A percentile compares a stretch with the other conserved stretches of the same genome.
phyloP scores from a whole-genome alignment of 2,113 vertebrate species.

The Coregonus clupeaformis region DNA sequence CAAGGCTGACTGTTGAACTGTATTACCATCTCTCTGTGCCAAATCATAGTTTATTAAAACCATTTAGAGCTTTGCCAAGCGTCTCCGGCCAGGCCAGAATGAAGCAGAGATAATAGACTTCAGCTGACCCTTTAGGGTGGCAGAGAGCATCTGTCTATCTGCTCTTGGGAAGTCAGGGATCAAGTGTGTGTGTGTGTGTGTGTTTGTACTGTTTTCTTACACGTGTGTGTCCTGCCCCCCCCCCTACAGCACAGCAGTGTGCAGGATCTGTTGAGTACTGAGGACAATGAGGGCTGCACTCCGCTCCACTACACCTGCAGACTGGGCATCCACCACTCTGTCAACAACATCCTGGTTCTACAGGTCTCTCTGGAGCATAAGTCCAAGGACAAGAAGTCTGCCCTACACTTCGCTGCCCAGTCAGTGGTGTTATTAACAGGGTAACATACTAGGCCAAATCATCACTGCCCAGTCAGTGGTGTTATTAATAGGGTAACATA shows the following conservation, averaged over 20 bases:
- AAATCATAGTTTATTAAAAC: not conserved
- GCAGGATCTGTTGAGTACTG: conserved; percentile 83
- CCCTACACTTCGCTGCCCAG: conserved; percentile 95
- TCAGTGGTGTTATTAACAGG: conserved; percentile 74
- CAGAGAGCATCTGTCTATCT: too few relatives aligned
- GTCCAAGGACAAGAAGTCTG: conserved; percentile 95
- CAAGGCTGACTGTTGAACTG: too few relatives aligned
- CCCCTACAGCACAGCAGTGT: conserved; percentile 78
- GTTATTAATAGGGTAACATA: too few relatives aligned
- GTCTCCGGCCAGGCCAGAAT: not conserved
- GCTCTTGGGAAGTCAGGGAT: too few relatives aligned
- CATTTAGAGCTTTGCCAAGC: not conserved
- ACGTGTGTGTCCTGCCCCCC: not conserved
- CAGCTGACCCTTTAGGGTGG: not conserved
- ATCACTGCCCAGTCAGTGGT: too few relatives aligned
- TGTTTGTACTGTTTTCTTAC: too few relatives aligned
- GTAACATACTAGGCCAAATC: too few relatives aligned
- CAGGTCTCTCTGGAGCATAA: conserved; percentile 85
- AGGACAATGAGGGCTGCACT: conserved; percentile 93
- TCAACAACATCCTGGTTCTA: conserved; percentile 90
- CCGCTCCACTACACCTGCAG: conserved; percentile 94
- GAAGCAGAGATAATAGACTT: not conserved
- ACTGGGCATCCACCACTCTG: conserved; percentile 87
- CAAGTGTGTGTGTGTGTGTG: too few relatives aligned
- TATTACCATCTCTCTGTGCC: not conserved